These are phyloP conservation scores for Habrosyne pyritoides DNA, from an alignment of 2,888 invertebrate species.

Conservation along the genomic window DNA sequence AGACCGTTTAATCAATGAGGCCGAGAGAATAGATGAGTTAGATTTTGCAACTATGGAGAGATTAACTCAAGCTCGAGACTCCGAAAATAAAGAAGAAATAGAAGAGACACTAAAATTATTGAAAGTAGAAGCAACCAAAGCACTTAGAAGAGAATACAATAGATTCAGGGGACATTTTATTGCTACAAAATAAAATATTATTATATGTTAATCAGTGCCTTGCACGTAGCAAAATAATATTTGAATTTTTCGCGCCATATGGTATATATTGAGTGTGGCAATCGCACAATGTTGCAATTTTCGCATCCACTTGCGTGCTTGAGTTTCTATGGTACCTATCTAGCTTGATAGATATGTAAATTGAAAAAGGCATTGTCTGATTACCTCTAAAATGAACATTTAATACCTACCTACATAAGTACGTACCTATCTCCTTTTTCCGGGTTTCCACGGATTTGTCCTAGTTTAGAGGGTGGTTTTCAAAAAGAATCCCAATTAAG, in stretches of 20 bases:
- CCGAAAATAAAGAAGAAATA: constrained; percentile 64
- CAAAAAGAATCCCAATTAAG: too few species aligned
- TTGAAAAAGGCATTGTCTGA: neutral
- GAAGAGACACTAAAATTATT: constrained; percentile 58
- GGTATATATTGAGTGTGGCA: neutral
- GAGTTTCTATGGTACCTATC: neutral
- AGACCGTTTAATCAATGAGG: constrained; percentile 63
- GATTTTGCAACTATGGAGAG: constrained; percentile 74
- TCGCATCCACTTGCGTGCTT: neutral
- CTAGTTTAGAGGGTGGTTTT: too few species aligned
- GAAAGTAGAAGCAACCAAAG: constrained; percentile 69
- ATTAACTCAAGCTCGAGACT: constrained; percentile 57
- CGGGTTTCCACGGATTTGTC: too few species aligned
- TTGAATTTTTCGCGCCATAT: constrained; percentile 6
- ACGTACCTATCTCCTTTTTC: too few species aligned
- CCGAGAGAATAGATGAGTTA: constrained; percentile 70
- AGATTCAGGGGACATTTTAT: constrained; percentile 67
- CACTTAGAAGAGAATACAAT: constrained; percentile 66
- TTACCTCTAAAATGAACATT: neutral
- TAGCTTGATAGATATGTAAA: too few species aligned
- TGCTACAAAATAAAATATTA: constrained; percentile 38
- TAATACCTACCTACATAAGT: too few species aligned
- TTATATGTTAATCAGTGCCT: constrained; percentile 7
- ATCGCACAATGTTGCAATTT: neutral
- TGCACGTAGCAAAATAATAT: neutral